Evolutionary conservation across 2,797 vertebrate genomes (phyloP), one percentile per base, ranked within the genome.

Genomic region (Stomatorhinus walkeri): DNA sequence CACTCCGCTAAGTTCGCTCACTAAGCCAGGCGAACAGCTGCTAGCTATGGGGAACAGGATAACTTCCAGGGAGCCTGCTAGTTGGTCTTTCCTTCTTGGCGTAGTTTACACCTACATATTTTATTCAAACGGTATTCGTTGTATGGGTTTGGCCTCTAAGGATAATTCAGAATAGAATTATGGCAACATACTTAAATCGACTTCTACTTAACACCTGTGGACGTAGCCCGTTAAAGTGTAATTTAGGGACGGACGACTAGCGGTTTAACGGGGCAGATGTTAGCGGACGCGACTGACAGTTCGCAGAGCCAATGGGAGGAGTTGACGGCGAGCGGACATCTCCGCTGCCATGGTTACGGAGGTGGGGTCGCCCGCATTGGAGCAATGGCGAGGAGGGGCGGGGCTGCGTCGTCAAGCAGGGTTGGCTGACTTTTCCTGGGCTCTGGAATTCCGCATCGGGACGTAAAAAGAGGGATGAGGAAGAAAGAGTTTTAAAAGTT

Each of bases 211-310:
- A 92, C 94, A 95, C 94, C 93, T 94, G 94, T 92, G 91, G 90
- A 92, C 87, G 91, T 89, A 92, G 93, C 92, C 52, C 92, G 92
- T 93, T 94, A 94, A 94, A 93, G 88, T 90, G 94, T 91, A 96
- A 94, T 94, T 93, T 95, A 90, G 87, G 52, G 88, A 90, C 19
- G 32, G 46, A 32, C 2, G 19, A 32, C 16, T 76, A 89, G 28
- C 85, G 84, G 92, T 91, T 92, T 88, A 22, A 56, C 10, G 49
- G 56, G 87, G 81, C 90, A 49, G 91, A 91, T 91, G 89, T 89
- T 16, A 90, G 90, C 90, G 87, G 61, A 83, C 3, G 6, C 94
- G 94, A 96, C 85, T 92, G 96, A 92, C 95, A 93, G 24, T 54
- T 14, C 0, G 0, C 56, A 0, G 0, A 79, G 89, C 96, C 95